Conservation (phyloP, 1,140 invertebrate species). For the Pachypsylla venusta region DNA sequence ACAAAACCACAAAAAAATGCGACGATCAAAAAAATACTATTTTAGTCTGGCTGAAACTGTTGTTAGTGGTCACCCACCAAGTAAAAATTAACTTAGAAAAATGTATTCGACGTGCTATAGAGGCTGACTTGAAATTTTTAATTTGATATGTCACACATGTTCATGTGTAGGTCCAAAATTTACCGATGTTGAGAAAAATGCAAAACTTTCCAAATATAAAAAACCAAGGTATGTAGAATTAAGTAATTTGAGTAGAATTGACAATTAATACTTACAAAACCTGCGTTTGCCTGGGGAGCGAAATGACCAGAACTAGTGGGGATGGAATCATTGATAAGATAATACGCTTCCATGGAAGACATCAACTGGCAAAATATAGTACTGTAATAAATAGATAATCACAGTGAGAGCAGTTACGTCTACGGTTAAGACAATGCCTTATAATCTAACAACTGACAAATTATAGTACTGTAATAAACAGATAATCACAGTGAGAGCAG, state of each 20-base stretch:
- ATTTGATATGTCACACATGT: too few relatives aligned
- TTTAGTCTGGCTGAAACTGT: too few relatives aligned
- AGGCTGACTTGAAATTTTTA: too few relatives aligned
- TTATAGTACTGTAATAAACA: conserved; percentile 43
- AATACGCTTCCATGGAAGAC: conserved; percentile 53
- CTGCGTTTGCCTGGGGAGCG: conserved; percentile 16
- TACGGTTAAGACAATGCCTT: conserved; percentile 56
- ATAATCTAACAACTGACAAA: conserved; percentile 52
- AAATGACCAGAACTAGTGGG: conserved; percentile 34
- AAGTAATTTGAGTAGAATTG: background rate
- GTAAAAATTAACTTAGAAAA: too few relatives aligned
- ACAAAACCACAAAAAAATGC: too few relatives aligned
- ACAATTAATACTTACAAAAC: conserved; percentile 10
- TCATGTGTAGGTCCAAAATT: too few relatives aligned
- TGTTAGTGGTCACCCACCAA: too few relatives aligned
- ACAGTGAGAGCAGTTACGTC: background rate
- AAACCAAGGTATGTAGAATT: background rate
- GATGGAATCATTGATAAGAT: conserved; percentile 40
- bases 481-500: conserved; percentile 3
- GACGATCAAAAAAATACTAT: too few relatives aligned
- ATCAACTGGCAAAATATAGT: conserved; percentile 55
- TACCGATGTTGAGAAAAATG: too few relatives aligned
- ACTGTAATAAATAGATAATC: conserved; percentile 33
- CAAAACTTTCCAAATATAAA: conserved; percentile 7
- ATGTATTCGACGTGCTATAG: too few relatives aligned